Evolutionary conservation across 1,140 invertebrate genomes (phyloP).

Genomic region (Cyphomyrmex costatus): DNA sequence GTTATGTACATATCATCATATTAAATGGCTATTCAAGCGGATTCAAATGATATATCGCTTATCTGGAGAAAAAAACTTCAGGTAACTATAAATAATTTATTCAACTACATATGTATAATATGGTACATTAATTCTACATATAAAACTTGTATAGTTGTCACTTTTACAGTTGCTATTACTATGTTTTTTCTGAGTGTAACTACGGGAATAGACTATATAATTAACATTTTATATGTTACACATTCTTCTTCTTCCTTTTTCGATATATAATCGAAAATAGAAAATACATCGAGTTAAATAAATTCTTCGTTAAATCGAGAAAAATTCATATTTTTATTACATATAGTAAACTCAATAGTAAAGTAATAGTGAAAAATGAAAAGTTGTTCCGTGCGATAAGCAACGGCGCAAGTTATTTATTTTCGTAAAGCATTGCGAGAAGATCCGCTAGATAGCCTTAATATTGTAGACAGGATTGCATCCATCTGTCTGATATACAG

Average conservation of each 20-base stretch:
- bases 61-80: too few species aligned
- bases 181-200: too few species aligned
- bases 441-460: constrained; percentile 20
- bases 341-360: not conserved
- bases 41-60: too few species aligned
- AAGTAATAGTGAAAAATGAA: not conserved
- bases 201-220: too few species aligned
- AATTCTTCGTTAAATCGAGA: not conserved
- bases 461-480: constrained; percentile 10
- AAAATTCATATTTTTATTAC: not conserved
- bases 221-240: not conserved
- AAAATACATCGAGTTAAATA: not conserved
- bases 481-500: constrained; percentile 49
- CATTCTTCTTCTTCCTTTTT: too few species aligned
- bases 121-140: too few species aligned
- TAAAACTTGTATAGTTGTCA: too few species aligned
- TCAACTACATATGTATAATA: too few species aligned
- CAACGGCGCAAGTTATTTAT: not conserved
- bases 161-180: too few species aligned
- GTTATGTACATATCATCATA: too few species aligned
- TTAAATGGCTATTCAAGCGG: too few species aligned
- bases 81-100: too few species aligned
- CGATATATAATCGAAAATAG: not conserved
- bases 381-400: not conserved
- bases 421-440: constrained; percentile 14